These are phyloP conservation scores for Oreochromis aureus DNA, from an alignment of 2,113 vertebrate species.

Conservation along the genomic window DNA sequence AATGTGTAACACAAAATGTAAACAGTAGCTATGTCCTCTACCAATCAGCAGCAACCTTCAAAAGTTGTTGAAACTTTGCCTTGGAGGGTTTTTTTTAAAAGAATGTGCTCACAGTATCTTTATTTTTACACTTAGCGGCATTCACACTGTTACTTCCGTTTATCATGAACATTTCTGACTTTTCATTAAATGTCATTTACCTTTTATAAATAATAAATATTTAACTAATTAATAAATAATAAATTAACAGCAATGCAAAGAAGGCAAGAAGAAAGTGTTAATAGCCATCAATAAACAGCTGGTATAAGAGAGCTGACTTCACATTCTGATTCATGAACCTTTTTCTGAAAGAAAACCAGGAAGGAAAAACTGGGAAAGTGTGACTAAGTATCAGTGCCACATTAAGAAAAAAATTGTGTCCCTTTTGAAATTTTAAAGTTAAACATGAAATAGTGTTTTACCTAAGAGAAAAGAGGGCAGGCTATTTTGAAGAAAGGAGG, in stretches of 20 bases:
- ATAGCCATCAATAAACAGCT: not conserved
- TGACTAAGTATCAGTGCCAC: accelerated
- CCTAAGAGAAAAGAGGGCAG: not conserved
- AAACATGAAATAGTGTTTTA: not conserved
- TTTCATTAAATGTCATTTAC: not conserved
- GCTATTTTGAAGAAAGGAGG: not conserved
- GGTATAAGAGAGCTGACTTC: not conserved
- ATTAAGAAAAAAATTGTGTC: not conserved
- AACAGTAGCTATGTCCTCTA: too few species aligned
- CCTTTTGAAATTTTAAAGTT: not conserved
- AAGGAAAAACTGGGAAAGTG: not conserved
- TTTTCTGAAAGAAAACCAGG: not conserved
- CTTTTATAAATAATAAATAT: not conserved
- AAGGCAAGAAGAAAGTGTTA: not conserved
- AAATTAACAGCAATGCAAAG: not conserved
- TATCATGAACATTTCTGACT: not conserved
- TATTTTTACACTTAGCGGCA: not conserved
- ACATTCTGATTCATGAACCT: not conserved
- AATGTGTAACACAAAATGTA: too few species aligned
- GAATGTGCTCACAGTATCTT: not conserved
- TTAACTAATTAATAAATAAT: not conserved
- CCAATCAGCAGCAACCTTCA: too few species aligned
- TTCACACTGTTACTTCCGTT: not conserved
- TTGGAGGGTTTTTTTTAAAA: not conserved
- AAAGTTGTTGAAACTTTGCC: accelerated